phyloP scores from a whole-genome alignment of 2,888 invertebrate species.

The Conistra vaccinii region DNA sequence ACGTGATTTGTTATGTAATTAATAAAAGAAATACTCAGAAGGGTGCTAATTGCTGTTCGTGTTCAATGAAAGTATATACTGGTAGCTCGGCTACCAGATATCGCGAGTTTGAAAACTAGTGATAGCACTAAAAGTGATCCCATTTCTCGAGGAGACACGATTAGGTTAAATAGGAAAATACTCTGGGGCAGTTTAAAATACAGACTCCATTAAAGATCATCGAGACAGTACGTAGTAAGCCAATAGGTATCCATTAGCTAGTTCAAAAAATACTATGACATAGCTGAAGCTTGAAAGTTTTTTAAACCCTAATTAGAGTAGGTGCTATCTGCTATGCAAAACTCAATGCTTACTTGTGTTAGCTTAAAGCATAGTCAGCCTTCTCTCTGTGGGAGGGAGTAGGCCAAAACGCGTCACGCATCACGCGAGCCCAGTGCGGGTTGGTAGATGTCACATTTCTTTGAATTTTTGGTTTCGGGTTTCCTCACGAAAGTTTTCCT shows the following conservation, averaged over 20 bases:
- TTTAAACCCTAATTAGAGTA: background rate
- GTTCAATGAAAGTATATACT: constrained; percentile 25
- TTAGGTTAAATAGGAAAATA: background rate
- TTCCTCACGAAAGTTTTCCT: too few species aligned
- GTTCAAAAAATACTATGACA: background rate
- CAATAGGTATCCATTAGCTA: background rate
- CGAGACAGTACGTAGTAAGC: background rate
- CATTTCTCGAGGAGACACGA: background rate
- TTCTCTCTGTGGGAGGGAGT: too few species aligned
- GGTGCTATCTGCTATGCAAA: background rate
- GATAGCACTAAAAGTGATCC: constrained; percentile 22
- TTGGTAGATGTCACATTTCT: too few species aligned
- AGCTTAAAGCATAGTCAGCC: too few species aligned
- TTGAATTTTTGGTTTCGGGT: too few species aligned
- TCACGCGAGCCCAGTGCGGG: too few species aligned
- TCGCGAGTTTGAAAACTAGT: constrained; percentile 32
- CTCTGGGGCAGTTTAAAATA: background rate
- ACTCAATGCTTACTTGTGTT: background rate
- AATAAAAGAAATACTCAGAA: constrained; percentile 21
- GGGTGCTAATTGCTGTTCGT: constrained; percentile 22
- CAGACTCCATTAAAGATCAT: background rate
- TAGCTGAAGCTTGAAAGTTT: background rate
- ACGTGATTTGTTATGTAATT: constrained; percentile 23
- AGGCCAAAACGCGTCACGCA: too few species aligned
- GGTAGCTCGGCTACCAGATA: constrained; percentile 21